Base-by-base conservation (phyloP, 1,140 invertebrate genomes). In the Diabrotica virgifera region DNA sequence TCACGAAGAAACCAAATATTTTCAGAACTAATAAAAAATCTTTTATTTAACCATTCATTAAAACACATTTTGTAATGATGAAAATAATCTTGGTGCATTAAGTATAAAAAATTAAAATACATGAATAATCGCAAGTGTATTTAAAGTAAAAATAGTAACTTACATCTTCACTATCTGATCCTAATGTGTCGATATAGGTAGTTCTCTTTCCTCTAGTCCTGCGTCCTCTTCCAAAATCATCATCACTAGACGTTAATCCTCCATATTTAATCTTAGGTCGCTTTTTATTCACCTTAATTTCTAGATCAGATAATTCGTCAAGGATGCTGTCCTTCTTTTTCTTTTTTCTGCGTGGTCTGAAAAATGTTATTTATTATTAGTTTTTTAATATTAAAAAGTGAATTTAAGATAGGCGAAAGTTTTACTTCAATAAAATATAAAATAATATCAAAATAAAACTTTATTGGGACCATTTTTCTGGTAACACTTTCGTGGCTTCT, bases 161-260 rank as follows among this genome's bases (percentile, higher is more conserved):
- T 77, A 86, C 86, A 75, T 86, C 85, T 66, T 87, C 86, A 64
- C 82, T 86, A 71, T 82, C 88, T 65, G 80, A 87, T 56, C 82
- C 88, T 69, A 83, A 80, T 67, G 82, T 82, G 73, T 90, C 87
- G 46, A 88, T 82, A 73, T 90, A 91, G 70, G 88, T 89, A 52
- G 89, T 87, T 72, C 89, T 88, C 36, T 86, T 83, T 2, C 89
- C 89, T 55, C 89, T 81, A 4, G 88, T 90, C 13, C 84, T 79
- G 65, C 85, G 74, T 6, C 81, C 73, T 46, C 81, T 70, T 14
- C 78, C 77, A 60, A 79, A 76, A 56, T 85, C 82, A 50, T 80
- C 81, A 62, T 79, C 81, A 36, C 83, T 82, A 64, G 85, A 82
- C 40, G 81, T 79, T 62, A 85, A 76, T 36, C 83, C 80, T 40